phyloP scores from a whole-genome alignment of 2,797 vertebrate genomes.

The Thripadectes ignobilis region DNA sequence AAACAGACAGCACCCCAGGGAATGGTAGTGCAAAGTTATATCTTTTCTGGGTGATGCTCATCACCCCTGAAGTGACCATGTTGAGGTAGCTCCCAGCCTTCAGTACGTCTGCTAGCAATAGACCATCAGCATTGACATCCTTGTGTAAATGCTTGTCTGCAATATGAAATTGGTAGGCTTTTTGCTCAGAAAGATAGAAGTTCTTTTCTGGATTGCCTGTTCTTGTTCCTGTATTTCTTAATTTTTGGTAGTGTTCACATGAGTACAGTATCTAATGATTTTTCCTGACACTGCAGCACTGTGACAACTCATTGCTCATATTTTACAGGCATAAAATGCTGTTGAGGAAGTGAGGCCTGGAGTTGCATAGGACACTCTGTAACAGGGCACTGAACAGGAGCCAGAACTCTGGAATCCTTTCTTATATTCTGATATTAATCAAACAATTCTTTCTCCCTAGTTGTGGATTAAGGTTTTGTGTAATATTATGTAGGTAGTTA shows the following conservation, averaged over 20 bases:
- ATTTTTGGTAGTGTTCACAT: neutral
- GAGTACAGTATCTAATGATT: neutral
- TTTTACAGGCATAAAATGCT: neutral
- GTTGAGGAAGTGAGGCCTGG: neutral
- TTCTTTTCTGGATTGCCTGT: neutral
- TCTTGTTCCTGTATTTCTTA: neutral
- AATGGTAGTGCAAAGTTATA: neutral
- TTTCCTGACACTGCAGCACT: neutral
- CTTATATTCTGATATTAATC: neutral
- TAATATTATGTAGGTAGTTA: neutral
- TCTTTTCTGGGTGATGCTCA: neutral
- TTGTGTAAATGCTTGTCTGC: neutral
- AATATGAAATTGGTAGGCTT: neutral
- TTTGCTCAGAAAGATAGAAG: neutral
- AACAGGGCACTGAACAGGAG: neutral
- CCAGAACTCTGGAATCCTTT: neutral
- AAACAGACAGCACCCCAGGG: neutral
- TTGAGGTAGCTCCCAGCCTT: neutral
- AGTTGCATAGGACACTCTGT: neutral
- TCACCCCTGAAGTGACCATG: neutral
- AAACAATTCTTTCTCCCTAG: neutral
- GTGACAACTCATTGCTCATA: neutral
- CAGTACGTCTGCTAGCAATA: neutral
- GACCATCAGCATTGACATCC: neutral
- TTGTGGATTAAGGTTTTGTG: neutral